phyloP scores from a whole-genome alignment of 1,140 invertebrate species.

The Caenorhabditis briggsae region DNA sequence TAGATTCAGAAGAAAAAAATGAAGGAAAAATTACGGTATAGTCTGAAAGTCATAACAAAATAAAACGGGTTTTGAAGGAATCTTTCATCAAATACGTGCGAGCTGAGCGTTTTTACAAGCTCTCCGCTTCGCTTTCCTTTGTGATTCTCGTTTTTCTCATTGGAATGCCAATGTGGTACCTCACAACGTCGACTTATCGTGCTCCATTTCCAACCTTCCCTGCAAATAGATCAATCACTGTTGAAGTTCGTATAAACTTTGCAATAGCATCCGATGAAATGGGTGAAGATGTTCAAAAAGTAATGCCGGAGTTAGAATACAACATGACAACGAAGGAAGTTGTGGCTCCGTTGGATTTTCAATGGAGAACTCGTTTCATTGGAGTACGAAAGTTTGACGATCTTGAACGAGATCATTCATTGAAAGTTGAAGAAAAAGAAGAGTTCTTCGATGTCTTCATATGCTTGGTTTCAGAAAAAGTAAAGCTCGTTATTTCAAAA shows the following conservation, averaged over 20 bases:
- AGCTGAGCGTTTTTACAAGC: background rate
- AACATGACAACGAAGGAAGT: slow-evolving; percentile 30
- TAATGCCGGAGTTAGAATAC: background rate
- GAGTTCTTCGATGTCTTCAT: slow-evolving; percentile 50
- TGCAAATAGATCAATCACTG: slow-evolving; percentile 23
- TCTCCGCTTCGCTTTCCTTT: slow-evolving; percentile 27
- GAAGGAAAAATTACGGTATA: slow-evolving; percentile 10
- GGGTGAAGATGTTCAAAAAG: background rate
- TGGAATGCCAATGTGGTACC: slow-evolving; percentile 54
- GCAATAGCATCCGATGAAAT: background rate
- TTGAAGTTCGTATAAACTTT: slow-evolving; percentile 6
- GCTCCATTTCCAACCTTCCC: slow-evolving; percentile 22
- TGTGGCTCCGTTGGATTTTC: background rate
- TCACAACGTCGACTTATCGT: slow-evolving; percentile 34
- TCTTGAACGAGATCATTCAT: slow-evolving; percentile 23
- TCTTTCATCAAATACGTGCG: slow-evolving; percentile 41
- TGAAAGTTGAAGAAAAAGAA: slow-evolving; percentile 1
- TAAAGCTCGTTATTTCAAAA: background rate
- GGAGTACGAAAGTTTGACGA: background rate
- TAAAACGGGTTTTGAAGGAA: background rate
- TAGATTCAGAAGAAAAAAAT: background rate
- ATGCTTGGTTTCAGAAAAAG: slow-evolving; percentile 56
- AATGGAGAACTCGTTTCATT: background rate
- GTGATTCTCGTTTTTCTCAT: slow-evolving; percentile 51
- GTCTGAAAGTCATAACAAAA: background rate